Conservation (phyloP, 2,797 vertebrate genomes). For the Amazonetta brasiliensis region DNA sequence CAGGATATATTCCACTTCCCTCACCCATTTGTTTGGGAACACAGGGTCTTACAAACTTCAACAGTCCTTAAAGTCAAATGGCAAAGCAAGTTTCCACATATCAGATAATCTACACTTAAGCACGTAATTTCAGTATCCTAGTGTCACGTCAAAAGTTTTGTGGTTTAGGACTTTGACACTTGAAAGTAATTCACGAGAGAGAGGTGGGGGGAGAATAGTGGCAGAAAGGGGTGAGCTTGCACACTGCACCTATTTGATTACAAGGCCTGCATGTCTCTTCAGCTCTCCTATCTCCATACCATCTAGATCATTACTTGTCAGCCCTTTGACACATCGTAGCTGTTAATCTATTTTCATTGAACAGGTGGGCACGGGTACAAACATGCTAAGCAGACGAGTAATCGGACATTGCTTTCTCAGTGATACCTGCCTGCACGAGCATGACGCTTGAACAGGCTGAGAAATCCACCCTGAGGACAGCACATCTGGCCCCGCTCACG, state of each 20-base stretch:
- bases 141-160: not conserved
- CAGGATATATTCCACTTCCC: too few species aligned
- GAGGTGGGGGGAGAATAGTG: accelerated
- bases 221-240: not conserved
- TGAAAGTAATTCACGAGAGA: too few species aligned
- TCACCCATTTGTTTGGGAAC: not conserved
- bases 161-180: not conserved
- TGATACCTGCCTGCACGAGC: accelerated
- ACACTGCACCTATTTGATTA: not conserved
- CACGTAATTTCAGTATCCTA: not conserved
- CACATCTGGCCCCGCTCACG: not conserved
- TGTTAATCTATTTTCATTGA: accelerated
- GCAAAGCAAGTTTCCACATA: not conserved
- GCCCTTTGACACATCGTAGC: not conserved
- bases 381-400: not conserved
- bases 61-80: not conserved
- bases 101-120: not conserved
- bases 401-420: not conserved
- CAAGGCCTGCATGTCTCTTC: accelerated
- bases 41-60: not conserved
- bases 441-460: accelerated
- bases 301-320: accelerated
- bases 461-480: not conserved
- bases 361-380: not conserved
- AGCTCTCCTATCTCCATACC: not conserved